phyloP scores from a whole-genome alignment of 2,797 vertebrate species.

The Glyptemys insculpta region DNA sequence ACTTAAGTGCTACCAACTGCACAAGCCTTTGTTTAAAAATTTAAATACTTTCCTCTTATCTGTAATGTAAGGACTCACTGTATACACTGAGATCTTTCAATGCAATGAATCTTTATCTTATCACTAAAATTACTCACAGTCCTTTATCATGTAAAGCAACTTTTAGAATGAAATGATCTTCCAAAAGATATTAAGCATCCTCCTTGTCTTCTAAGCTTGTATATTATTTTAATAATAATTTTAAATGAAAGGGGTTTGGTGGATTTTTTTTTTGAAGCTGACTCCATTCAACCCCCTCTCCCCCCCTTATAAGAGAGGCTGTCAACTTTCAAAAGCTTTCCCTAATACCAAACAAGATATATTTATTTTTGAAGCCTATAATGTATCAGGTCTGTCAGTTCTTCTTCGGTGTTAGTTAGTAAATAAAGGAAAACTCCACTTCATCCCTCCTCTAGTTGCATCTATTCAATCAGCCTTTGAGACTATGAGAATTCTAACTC shows the following conservation, averaged over 20 bases:
- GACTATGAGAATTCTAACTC: slow-evolving; percentile 25
- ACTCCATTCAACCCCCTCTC: background rate
- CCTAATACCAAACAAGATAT: slow-evolving; percentile 52
- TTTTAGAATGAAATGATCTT: background rate
- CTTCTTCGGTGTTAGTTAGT: slow-evolving; percentile 1
- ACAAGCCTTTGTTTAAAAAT: background rate
- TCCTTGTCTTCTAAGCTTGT: slow-evolving; percentile 17
- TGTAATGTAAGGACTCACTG: background rate
- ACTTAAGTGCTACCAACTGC: background rate
- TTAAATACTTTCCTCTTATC: background rate
- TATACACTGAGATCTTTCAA: background rate
- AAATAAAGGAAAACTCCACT: slow-evolving; percentile 7
- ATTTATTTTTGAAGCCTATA: background rate
- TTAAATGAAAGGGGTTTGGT: background rate
- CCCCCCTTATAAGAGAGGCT: background rate
- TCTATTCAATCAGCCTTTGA: slow-evolving; percentile 43
- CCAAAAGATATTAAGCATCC: background rate
- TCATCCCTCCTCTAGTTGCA: background rate
- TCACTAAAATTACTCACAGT: background rate
- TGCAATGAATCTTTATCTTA: background rate
- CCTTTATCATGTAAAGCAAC: background rate
- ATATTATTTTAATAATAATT: slow-evolving; percentile 27
- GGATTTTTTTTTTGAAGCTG: slow-evolving; percentile 18
- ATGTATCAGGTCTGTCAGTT: slow-evolving; percentile 29
- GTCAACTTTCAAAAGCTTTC: slow-evolving; percentile 7